Base-by-base conservation (phyloP, 2,888 invertebrate species). In the Cyclophora albipunctata region DNA sequence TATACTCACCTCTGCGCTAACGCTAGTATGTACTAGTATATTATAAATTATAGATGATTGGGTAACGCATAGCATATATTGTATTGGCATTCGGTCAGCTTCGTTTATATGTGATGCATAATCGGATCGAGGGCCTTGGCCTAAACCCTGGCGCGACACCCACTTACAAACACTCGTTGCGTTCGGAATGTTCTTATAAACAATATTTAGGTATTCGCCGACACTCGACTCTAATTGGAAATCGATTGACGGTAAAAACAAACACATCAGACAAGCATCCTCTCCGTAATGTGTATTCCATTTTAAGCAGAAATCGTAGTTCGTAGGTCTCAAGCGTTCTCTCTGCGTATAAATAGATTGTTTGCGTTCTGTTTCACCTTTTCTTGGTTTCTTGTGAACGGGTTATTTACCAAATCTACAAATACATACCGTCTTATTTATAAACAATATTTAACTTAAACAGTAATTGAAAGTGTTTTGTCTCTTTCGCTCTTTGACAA, bases 101-200 rank as follows among this genome's bases (percentile, higher is more conserved):
- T 20, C 20, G 20, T 20, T 20, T 20, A 20, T 20, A 20, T 20
- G 20, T 20, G 20, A 20, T 20, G 20, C 37, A 37, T 5, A 37
- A 5, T 37, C 37, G 37, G 59, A 53, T 52, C 42, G 50, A 52
- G 57, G 62, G 60, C 75, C 75, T 75, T 75, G 73, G 71, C 69
- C 69, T 61, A 73, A 67, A 64, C 64, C 58, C 54, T 57, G 64
- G 58, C 60, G 59, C 58, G 69, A 71, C 75, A 73, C 75, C 75
- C 72, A 74, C 75, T 67, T 69, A 65, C 63, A 20, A 69, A 67
- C 60, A 61, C 67, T 59, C 58, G 55, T 56, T 49, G 55, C 57
- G 61, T 65, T 64, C 66, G 67, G 68, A 65, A 70, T 69, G 67
- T 60, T 59, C 54, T 56, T 58, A 64, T 68, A 71, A 71, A 71